These are phyloP conservation scores for Hippocampus comes DNA, from an alignment of 2,113 vertebrate species.

Conservation along the genomic window DNA sequence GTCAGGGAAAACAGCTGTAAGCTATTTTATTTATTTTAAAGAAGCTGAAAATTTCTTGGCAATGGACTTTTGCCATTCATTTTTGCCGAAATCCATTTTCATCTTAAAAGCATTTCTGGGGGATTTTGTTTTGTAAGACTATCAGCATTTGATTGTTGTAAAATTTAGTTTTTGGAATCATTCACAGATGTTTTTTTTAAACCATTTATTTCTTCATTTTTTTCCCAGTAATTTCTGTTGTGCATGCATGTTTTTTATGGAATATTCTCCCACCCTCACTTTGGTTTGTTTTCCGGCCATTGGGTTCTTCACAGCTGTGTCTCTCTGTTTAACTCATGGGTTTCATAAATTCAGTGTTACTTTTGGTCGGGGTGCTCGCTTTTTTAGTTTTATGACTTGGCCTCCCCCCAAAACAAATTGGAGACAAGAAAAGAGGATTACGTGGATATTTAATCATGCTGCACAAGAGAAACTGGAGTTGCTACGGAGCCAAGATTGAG, in stretches of 20 bases:
- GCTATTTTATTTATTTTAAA: background rate
- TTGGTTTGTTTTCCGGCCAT: background rate
- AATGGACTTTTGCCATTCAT: background rate
- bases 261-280: no score
- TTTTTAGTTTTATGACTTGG: background rate
- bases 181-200: background rate
- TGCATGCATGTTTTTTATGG: background rate
- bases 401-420: background rate
- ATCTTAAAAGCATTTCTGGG: background rate
- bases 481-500: background rate
- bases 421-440: background rate
- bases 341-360: background rate
- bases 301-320: background rate
- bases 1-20: background rate
- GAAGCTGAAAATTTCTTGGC: background rate
- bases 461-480: background rate
- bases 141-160: background rate
- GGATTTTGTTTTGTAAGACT: background rate
- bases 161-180: background rate
- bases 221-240: background rate
- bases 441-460: background rate
- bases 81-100: background rate
- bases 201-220: no score
- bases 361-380: background rate
- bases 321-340: background rate